A percentile compares a stretch with the other conserved stretches of the same genome.
Evolutionary conservation across 2,113 vertebrate species (phyloP).

Genomic region (Saguinus imperator): DNA sequence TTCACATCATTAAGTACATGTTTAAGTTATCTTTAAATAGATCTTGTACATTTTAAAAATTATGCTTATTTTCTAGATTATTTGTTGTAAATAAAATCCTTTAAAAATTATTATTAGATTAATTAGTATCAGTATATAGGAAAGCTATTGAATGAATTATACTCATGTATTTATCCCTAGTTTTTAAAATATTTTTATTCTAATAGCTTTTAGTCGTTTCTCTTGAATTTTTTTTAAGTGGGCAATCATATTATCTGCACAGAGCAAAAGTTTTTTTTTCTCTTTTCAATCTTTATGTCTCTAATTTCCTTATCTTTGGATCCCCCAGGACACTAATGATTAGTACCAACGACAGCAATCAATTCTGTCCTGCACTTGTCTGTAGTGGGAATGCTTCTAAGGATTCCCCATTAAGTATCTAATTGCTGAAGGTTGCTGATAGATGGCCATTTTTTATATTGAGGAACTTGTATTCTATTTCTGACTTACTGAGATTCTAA

Average conservation of each 20-base stretch:
- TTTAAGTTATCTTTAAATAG: conserved; percentile 7
- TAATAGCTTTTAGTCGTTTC: conserved; percentile 1
- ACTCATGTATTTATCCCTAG: neutral
- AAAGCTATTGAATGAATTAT: neutral
- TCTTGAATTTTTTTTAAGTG: neutral
- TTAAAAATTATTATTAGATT: conserved; percentile 30
- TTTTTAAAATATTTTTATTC: conserved; percentile 22
- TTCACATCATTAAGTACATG: neutral
- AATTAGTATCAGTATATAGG: neutral
- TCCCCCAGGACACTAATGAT: neutral
- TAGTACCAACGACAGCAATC: neutral
- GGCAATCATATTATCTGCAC: neutral
- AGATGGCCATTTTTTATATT: neutral
- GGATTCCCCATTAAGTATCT: neutral
- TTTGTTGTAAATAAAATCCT: neutral
- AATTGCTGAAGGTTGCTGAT: neutral
- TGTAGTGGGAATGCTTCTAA: neutral
- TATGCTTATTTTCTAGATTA: neutral
- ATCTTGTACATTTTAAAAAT: neutral
- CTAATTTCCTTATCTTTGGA: conserved; percentile 6
- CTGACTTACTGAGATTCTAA: neutral
- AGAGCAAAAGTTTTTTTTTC: neutral
- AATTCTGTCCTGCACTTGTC: neutral
- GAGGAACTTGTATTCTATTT: neutral
- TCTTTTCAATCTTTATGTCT: neutral